Percentiles rank a stretch among this genome's conserved stretches.
Evolutionary conservation across 2,888 invertebrate species (phyloP).

Genomic region (Sarcophaga subvicina): DNA sequence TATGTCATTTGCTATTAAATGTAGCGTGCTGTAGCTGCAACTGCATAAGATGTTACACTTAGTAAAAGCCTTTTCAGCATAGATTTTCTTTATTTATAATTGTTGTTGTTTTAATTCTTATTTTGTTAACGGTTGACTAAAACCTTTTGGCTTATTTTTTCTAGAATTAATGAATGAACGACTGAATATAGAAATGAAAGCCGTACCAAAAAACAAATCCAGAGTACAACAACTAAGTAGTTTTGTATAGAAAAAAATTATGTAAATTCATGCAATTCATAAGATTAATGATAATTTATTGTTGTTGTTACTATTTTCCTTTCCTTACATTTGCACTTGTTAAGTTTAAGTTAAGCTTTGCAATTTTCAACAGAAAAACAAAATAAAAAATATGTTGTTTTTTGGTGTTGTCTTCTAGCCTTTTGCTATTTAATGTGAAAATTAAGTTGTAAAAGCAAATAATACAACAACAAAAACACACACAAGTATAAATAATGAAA

Average conservation of each 20-base stretch:
- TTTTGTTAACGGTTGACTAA: too few relatives aligned
- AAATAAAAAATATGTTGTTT: constrained; percentile 26
- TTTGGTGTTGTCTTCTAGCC: background rate
- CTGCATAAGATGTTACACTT: background rate
- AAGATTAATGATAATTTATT: constrained; percentile 69
- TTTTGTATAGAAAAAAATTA: constrained; percentile 65
- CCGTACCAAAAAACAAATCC: background rate
- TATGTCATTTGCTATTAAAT: constrained; percentile 48
- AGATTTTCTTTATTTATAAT: too few relatives aligned
- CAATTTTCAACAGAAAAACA: constrained; percentile 24
- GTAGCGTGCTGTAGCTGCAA: background rate
- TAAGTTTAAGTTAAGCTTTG: constrained; percentile 51
- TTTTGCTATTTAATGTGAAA: constrained; percentile 47
- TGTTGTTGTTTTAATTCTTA: too few relatives aligned
- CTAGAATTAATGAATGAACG: background rate
- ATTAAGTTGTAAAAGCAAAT: constrained; percentile 63
- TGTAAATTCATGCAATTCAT: constrained; percentile 68
- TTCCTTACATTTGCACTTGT: constrained; percentile 43
- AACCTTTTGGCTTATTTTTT: background rate
- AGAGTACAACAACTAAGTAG: constrained; percentile 34
- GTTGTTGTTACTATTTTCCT: constrained; percentile 41
- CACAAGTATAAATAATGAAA: constrained; percentile 40
- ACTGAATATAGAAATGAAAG: background rate
- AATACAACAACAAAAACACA: constrained; percentile 18
- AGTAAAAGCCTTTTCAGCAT: too few relatives aligned